Conservation (phyloP, 2,888 invertebrate genomes). For the Cephonodes hylas region DNA sequence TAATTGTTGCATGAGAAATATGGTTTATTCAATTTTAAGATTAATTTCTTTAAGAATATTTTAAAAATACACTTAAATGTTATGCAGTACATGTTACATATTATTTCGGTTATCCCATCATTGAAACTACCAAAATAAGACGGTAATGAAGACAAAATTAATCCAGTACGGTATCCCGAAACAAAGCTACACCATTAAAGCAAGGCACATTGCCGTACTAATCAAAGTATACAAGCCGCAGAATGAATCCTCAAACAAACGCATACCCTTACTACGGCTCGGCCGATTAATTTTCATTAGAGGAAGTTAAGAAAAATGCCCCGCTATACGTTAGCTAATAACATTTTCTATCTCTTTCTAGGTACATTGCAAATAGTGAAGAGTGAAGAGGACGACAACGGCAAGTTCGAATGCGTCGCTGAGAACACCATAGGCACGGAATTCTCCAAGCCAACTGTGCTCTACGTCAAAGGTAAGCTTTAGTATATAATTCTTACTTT, state of each 20-base stretch:
- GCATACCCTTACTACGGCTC: background rate
- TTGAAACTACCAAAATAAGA: no score
- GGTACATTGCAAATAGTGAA: constrained; percentile 94
- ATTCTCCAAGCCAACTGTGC: constrained; percentile 92
- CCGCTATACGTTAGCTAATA: background rate
- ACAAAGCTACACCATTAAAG: background rate
- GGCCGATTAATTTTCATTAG: constrained; percentile 5
- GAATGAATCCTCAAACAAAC: background rate
- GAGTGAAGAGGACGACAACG: constrained; percentile 95
- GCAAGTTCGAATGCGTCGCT: constrained; percentile 97
- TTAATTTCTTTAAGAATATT: no score
- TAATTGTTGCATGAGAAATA: no score
- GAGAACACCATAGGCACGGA: constrained; percentile 96
- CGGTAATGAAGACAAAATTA: background rate
- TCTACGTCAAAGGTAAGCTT: constrained; percentile 96
- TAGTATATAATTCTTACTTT: background rate
- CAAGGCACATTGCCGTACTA: background rate
- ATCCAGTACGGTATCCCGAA: background rate
- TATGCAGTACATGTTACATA: no score
- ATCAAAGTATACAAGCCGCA: background rate
- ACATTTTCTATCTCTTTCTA: constrained; percentile 59
- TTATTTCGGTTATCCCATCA: no score
- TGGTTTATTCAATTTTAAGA: no score
- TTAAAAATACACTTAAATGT: no score
- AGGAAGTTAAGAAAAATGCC: constrained; percentile 3